Conservation (phyloP, 35 echinoderm and acorn worm genomes). For the Hemicentrotus pulcherrimus region DNA sequence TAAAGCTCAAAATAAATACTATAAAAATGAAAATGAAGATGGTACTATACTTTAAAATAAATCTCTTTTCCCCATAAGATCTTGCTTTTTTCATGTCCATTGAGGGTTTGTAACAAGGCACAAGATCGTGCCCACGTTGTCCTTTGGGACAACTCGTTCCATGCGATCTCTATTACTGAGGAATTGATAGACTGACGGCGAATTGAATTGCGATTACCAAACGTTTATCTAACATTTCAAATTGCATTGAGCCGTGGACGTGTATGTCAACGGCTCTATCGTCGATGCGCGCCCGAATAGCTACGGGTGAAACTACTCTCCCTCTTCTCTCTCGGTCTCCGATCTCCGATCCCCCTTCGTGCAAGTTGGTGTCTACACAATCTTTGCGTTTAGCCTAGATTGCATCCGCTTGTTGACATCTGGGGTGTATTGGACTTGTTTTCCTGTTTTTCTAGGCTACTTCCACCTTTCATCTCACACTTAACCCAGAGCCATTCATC, state of each 20-base stretch:
- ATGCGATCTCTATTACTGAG: conserved; percentile 40
- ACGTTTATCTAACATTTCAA: conserved; percentile 55
- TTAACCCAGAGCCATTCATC: conserved; percentile 43
- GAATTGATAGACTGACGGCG: conserved; percentile 45
- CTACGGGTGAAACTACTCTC: conserved; percentile 7
- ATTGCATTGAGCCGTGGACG: conserved; percentile 45
- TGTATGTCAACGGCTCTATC: conserved; percentile 33
- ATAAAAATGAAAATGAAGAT: not conserved
- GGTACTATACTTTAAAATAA: not conserved
- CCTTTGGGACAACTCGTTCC: not conserved
- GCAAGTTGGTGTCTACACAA: not conserved
- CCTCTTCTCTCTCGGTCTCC: not conserved
- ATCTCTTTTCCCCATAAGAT: not conserved
- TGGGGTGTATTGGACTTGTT: conserved; percentile 16
- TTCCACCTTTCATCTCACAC: conserved; percentile 35
- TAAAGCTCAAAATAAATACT: not conserved
- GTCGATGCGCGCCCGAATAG: not conserved
- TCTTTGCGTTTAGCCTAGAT: conserved; percentile 28
- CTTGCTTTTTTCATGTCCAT: not conserved
- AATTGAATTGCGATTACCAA: conserved; percentile 43
- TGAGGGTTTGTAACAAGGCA: conserved; percentile 1
- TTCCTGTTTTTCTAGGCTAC: not conserved
- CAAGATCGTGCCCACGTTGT: not conserved
- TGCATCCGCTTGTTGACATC: conserved; percentile 25
- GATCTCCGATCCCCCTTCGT: not conserved